These are phyloP conservation scores for Ceratina japonica DNA, from an alignment of 1,140 invertebrate genomes.

Conservation along the genomic window DNA sequence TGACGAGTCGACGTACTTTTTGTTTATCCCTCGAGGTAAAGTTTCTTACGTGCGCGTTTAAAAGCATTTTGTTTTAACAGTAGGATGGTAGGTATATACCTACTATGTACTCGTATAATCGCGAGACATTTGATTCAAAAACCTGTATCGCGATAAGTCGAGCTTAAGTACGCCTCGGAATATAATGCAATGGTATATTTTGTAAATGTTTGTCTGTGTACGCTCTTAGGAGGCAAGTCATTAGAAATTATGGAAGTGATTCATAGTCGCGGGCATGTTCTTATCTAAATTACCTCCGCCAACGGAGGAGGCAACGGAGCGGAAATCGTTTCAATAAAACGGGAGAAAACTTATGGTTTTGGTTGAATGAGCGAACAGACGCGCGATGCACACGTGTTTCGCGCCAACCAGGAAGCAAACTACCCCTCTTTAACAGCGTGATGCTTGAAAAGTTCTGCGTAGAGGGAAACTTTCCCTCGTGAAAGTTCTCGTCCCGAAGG, in stretches of 20 bases:
- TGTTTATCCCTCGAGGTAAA: not conserved
- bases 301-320: not conserved
- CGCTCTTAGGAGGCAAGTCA: not conserved
- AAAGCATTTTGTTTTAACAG: not conserved
- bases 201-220: not conserved
- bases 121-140: no score
- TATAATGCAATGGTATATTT: no score
- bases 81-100: no score
- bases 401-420: not conserved
- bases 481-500: not conserved
- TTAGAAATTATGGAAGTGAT: not conserved
- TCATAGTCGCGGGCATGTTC: not conserved
- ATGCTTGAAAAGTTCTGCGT: not conserved
- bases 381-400: slow-evolving; percentile 10
- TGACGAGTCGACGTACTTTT: not conserved
- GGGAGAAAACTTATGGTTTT: not conserved
- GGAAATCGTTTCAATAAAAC: slow-evolving; percentile 2
- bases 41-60: not conserved
- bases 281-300: not conserved
- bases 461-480: not conserved
- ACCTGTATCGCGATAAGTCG: no score
- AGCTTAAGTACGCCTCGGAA: no score
- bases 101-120: no score
- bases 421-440: not conserved
- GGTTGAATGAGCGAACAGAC: not conserved